Percentiles rank a stretch among this genome's conserved stretches.
Conservation (phyloP, 1,140 invertebrate species). For the Choristoneura fumiferana region DNA sequence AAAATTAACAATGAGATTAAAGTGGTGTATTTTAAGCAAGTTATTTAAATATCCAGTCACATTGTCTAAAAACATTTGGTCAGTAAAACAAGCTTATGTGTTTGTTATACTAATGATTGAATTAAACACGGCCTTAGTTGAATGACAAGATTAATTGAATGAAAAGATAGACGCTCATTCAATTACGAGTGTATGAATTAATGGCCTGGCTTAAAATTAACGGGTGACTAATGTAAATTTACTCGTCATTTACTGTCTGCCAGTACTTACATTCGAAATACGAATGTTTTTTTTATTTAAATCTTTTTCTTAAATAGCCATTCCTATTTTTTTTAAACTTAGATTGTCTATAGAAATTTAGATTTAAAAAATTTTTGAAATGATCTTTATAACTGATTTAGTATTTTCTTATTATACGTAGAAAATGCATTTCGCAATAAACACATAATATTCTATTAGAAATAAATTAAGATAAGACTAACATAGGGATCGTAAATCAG, state of each 20-base stretch:
- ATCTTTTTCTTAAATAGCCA: too few species aligned
- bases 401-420: too few species aligned
- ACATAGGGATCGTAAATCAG: background rate
- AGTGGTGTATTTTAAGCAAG: too few species aligned
- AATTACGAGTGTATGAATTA: conserved; percentile 33
- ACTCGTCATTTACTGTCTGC: background rate
- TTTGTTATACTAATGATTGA: conserved; percentile 11
- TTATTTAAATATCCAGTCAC: conserved; percentile 9
- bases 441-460: too few species aligned
- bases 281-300: too few species aligned
- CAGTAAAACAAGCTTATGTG: conserved; percentile 1
- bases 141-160: conserved; percentile 30
- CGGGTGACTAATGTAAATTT: conserved; percentile 18
- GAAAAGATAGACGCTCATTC: conserved; percentile 33
- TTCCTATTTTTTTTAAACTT: too few species aligned
- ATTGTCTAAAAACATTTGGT: conserved; percentile 15
- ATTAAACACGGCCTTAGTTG: conserved; percentile 24
- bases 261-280: too few species aligned
- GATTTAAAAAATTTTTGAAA: too few species aligned
- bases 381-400: too few species aligned
- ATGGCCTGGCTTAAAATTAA: conserved; percentile 21
- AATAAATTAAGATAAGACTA: background rate
- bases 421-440: too few species aligned
- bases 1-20: too few species aligned
- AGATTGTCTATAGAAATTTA: too few species aligned